Conservation (phyloP, 2,797 vertebrate genomes). For the Amniataba percoides region DNA sequence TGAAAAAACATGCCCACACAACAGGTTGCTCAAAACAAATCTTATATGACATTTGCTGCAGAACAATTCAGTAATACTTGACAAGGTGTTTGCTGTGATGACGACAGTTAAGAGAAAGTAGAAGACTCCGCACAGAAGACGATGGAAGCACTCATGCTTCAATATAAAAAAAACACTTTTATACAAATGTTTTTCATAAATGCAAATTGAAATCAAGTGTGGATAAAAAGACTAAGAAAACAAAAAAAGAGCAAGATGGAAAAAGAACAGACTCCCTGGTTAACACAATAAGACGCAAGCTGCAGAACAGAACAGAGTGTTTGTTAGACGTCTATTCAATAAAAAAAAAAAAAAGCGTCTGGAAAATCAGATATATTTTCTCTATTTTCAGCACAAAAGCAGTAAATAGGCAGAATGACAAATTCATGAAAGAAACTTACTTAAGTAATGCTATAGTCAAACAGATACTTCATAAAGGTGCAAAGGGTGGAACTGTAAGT, state of each 20-base stretch:
- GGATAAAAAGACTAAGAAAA: conserved; percentile 18
- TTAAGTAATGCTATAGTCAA: background rate
- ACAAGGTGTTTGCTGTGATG: conserved; percentile 31
- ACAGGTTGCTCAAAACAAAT: conserved; percentile 29
- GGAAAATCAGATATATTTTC: conserved; percentile 8
- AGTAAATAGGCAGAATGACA: background rate
- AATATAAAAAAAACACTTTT: conserved; percentile 8
- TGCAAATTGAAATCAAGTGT: conserved; percentile 5
- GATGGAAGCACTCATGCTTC: background rate
- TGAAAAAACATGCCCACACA: conserved; percentile 37
- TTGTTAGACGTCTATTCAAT: conserved; percentile 5
- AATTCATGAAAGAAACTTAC: background rate
- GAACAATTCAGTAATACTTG: conserved; percentile 17
- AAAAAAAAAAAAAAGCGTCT: background rate
- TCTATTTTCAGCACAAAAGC: conserved; percentile 2
- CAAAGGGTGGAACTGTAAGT: background rate
- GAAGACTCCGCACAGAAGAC: background rate
- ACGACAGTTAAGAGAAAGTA: background rate
- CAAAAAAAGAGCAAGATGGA: background rate
- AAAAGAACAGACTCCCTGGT: background rate
- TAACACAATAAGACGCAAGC: conserved; percentile 4
- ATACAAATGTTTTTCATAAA: background rate
- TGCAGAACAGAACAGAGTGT: background rate
- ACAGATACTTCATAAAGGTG: background rate
- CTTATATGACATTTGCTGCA: background rate